Evolutionary conservation across 2,797 vertebrate genomes (phyloP).

Genomic region (Lophius americanus): DNA sequence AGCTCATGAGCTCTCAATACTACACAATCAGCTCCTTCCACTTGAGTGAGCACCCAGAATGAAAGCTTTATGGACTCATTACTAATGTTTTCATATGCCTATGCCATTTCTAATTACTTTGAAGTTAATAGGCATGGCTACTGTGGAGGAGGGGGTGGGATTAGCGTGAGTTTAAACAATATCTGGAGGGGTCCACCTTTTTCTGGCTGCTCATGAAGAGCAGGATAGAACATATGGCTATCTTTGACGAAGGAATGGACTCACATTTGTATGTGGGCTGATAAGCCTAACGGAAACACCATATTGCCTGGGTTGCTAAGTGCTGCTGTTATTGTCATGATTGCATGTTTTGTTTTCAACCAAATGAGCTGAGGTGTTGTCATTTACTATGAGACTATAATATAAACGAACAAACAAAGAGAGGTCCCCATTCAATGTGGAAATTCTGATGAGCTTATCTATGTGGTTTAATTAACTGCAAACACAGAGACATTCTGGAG

Average conservation of each 20-base stretch:
- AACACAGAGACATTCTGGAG: constrained; percentile 49
- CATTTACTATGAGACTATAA: constrained; percentile 45
- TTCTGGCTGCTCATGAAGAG: not conserved
- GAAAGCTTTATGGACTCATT: constrained; percentile 78
- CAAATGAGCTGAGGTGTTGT: constrained; percentile 66
- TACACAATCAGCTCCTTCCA: constrained; percentile 67
- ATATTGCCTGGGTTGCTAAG: constrained; percentile 30
- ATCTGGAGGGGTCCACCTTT: constrained; percentile 28
- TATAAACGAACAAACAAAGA: constrained; percentile 58
- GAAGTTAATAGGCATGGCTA: constrained; percentile 57
- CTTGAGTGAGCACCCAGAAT: constrained; percentile 64
- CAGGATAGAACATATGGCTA: constrained; percentile 12
- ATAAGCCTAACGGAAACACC: constrained; percentile 45
- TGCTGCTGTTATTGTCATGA: constrained; percentile 46
- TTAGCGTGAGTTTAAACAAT: constrained; percentile 49
- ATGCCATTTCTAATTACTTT: constrained; percentile 75
- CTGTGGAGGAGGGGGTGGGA: constrained; percentile 49
- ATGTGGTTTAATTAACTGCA: constrained; percentile 64
- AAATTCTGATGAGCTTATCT: constrained; percentile 74
- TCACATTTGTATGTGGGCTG: constrained; percentile 41
- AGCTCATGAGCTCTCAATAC: constrained; percentile 49
- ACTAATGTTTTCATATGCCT: constrained; percentile 73
- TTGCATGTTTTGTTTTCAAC: constrained; percentile 60
- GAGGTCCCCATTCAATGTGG: constrained; percentile 43
- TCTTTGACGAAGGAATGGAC: constrained; percentile 8